phyloP scores from a whole-genome alignment of 2,113 vertebrate species.

The Piaya cayana region DNA sequence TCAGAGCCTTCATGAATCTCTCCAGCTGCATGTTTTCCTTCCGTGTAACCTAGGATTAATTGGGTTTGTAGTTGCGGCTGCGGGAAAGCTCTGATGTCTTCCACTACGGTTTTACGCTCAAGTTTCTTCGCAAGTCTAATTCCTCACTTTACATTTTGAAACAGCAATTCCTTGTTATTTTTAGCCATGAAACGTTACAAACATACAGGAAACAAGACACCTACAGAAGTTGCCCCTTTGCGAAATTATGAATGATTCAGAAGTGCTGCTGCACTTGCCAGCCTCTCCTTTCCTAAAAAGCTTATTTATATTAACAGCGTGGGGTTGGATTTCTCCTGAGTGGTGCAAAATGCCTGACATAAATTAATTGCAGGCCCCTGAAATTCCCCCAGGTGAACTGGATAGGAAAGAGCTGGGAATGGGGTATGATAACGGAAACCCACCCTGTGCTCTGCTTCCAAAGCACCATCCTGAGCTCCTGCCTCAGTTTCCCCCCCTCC shows the following conservation, averaged over 20 bases:
- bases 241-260: constrained; percentile 54
- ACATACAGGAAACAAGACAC: constrained; percentile 45
- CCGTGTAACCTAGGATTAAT: constrained; percentile 17
- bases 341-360: neutral
- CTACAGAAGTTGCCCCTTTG: constrained; percentile 42
- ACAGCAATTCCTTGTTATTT: constrained; percentile 44
- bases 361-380: neutral
- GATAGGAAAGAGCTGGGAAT: neutral
- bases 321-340: neutral
- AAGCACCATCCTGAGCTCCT: neutral
- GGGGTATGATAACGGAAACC: neutral
- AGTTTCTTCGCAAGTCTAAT: neutral
- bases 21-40: neutral
- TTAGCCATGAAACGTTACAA: constrained; percentile 36
- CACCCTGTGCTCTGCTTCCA: rapidly evolving
- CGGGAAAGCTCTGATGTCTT: constrained; percentile 40
- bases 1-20: neutral
- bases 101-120: neutral
- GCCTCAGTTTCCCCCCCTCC: neutral
- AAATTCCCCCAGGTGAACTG: neutral
- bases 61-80: neutral
- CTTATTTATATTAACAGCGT: neutral
- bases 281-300: neutral
- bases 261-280: neutral
- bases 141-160: neutral